Percentiles rank a stretch among this genome's conserved stretches.
phyloP scores from a whole-genome alignment of 2,113 vertebrate species.

The Girardinichthys multiradiatus region DNA sequence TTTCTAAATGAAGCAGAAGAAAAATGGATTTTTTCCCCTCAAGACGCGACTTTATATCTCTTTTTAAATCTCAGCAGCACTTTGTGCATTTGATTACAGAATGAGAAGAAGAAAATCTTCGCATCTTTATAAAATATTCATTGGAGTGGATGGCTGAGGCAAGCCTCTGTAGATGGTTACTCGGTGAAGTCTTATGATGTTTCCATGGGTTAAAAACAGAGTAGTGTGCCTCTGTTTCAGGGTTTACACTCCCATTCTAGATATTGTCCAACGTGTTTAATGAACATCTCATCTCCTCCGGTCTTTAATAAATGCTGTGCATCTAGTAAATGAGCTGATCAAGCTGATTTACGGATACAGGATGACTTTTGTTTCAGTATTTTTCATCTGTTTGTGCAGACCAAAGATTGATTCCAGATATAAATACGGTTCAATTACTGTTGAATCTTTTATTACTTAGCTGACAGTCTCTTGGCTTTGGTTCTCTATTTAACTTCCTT shows the following conservation, averaged over 20 bases:
- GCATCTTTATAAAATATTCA: conserved; percentile 87
- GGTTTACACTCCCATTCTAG: conserved; percentile 18
- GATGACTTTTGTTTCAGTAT: conserved; percentile 64
- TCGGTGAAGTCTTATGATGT: conserved; percentile 66
- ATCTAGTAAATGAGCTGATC: conserved; percentile 66
- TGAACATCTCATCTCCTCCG: conserved; percentile 31
- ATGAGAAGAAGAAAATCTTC: conserved; percentile 76
- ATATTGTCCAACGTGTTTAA: conserved; percentile 40
- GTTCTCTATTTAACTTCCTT: conserved; percentile 17
- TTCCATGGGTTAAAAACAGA: conserved; percentile 49
- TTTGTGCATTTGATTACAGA: conserved; percentile 81
- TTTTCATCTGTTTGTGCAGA: conserved; percentile 59
- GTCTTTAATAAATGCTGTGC: conserved; percentile 62
- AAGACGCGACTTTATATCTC: conserved; percentile 78
- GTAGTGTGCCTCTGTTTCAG: conserved; percentile 49
- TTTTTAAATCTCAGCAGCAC: conserved; percentile 78
- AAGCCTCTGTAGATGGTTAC: conserved; percentile 68
- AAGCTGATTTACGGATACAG: conserved; percentile 69
- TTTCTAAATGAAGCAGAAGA: conserved; percentile 81
- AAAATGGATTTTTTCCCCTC: conserved; percentile 76
- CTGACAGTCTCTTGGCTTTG: conserved; percentile 43
- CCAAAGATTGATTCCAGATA: conserved; percentile 76
- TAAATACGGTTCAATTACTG: conserved; percentile 67
- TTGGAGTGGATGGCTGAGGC: conserved; percentile 69
- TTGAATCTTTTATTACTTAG: conserved; percentile 64